Base-by-base conservation (phyloP, 2,888 invertebrate species). In the Syrista parreyssii region DNA sequence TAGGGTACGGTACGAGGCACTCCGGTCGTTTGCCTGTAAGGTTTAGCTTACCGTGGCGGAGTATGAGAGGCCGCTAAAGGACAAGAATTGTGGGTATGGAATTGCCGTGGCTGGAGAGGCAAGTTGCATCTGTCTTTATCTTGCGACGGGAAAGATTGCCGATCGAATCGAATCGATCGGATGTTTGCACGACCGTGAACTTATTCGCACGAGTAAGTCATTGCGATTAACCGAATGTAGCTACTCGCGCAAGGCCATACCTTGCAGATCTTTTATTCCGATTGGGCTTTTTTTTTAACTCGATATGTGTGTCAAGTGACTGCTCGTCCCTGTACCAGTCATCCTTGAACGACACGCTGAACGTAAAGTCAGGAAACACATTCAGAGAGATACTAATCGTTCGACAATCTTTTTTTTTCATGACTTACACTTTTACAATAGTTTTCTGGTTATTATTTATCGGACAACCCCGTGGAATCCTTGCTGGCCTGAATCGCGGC, bases 311-410 rank as follows among this genome's bases (percentile, higher is more conserved):
- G 71, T 71, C 71, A 33, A 71, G 71, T 33, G 71, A 31, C 32
- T 33, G 71, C 71, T 31, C 71, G 71, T 33, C 32, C 12, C 33
- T 71, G 71, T 71, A 71, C 71, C 71, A 32, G 71, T 71, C 11
- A 71, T 71, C 71, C 71, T 71, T 71, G 71, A 71, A 71, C 31
- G 33, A 30, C 71, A 12, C 31, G 71, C 71, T 33, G 71, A 71
- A 15, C 71, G 71, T 23, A 15, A 71, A 33, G 71, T 31, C 33
- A 33, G 71, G 71, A 71, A 71, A 33, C 31, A 33, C 71, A 31
- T 71, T 33, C 32, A 32, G 71, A 71, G 32, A 71, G 32, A 33
- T 32, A 69, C 69, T 12, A 32, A 69, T 69, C 69, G 12, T 30
- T 69, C 69, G n/a, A 11, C 69, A 40, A 40, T 40, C 4, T 40